These are phyloP conservation scores for Sebastes jordani DNA, from an alignment of 2,797 vertebrate species.

Conservation along the genomic window DNA sequence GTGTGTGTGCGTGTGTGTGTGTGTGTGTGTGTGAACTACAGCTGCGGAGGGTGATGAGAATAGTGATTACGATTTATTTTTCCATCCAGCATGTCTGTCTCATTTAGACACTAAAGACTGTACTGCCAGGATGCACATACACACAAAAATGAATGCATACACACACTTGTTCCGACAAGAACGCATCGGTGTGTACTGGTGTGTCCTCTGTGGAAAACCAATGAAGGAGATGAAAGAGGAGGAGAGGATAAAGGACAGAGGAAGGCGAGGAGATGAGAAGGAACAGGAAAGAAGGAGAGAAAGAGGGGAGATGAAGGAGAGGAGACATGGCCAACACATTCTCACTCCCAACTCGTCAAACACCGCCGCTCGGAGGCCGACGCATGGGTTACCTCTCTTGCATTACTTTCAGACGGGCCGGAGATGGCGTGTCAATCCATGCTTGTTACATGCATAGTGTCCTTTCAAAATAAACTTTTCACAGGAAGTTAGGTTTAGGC, in stretches of 20 bases:
- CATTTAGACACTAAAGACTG: conserved; percentile 11
- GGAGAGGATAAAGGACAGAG: neutral
- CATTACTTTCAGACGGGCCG: no score
- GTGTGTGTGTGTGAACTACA: neutral
- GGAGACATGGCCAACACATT: no score
- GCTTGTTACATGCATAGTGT: no score
- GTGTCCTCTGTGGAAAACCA: neutral
- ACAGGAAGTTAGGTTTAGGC: no score
- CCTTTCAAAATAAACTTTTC: no score
- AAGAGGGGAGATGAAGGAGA: neutral
- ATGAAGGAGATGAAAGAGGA: neutral
- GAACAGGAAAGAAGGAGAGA: neutral
- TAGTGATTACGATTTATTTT: conserved; percentile 15
- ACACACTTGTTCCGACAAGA: neutral
- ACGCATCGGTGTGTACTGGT: neutral
- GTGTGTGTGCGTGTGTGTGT: conserved; percentile 1
- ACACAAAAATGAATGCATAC: neutral
- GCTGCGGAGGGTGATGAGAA: conserved; percentile 1
- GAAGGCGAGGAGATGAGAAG: neutral
- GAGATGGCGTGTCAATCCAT: no score
- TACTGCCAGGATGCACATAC: neutral
- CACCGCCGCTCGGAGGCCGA: neutral
- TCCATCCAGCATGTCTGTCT: neutral
- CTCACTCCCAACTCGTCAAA: neutral
- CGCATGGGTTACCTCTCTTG: neutral